These are phyloP conservation scores for Tenthredo amoena DNA, from an alignment of 2,888 invertebrate genomes.

Conservation along the genomic window DNA sequence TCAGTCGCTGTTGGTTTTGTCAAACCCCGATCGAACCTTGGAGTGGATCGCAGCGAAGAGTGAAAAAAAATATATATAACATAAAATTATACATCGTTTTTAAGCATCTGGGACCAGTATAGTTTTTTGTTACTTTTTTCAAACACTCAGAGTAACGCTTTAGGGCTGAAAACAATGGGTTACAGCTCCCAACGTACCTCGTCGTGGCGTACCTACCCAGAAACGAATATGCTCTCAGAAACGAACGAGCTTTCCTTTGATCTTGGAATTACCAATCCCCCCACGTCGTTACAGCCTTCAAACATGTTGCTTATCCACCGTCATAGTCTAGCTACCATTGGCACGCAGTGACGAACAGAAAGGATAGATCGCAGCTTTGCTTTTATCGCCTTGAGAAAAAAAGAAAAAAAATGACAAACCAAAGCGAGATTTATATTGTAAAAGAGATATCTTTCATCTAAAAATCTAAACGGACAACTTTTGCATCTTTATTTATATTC, in stretches of 20 bases:
- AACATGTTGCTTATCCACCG: conserved; percentile 22
- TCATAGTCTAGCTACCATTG: conserved; percentile 18
- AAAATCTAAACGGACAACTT: not conserved
- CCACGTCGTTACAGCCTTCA: conserved; percentile 7
- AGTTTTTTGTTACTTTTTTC: not conserved
- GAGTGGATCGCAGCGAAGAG: not conserved
- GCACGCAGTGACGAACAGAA: not conserved
- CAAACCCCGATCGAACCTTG: not conserved
- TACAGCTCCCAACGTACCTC: not conserved
- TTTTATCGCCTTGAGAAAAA: not conserved
- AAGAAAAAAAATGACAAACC: not conserved
- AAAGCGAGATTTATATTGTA: not conserved
- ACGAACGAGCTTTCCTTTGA: conserved; percentile 40
- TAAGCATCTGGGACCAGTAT: not conserved
- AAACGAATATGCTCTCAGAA: conserved; percentile 32
- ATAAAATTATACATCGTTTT: not conserved
- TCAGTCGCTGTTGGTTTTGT: conserved; percentile 6
- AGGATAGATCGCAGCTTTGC: not conserved
- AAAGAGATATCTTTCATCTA: not conserved
- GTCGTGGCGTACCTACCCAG: not conserved
- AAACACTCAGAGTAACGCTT: conserved; percentile 7
- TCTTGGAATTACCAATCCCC: conserved; percentile 3
- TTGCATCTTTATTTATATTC: not conserved
- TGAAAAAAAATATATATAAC: not conserved
- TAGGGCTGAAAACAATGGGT: conserved; percentile 15